Conservation (phyloP, 2,113 vertebrate species). For the Desmodus rotundus region DNA sequence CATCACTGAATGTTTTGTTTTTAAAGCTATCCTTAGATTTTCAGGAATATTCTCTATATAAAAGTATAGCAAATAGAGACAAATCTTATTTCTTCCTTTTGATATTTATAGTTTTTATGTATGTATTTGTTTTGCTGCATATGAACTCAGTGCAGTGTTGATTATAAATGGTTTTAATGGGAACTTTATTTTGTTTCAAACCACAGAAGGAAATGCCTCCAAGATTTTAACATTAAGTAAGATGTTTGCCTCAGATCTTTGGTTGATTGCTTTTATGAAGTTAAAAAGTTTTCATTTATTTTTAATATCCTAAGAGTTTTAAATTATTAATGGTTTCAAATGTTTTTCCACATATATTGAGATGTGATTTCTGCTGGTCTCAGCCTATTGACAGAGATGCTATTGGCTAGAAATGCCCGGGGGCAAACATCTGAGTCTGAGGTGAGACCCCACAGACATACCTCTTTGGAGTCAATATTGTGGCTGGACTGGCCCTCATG, state of each 20-base stretch:
- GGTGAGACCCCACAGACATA: too few relatives aligned
- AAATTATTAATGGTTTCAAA: background rate
- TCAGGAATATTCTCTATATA: background rate
- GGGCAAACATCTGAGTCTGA: too few relatives aligned
- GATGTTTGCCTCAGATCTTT: background rate
- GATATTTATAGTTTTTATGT: background rate
- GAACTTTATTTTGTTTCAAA: background rate
- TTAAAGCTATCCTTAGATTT: background rate
- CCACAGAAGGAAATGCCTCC: background rate
- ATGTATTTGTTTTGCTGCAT: background rate
- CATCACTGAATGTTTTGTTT: constrained; percentile 4
- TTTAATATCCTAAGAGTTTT: background rate
- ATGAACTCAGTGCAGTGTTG: background rate
- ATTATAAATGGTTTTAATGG: background rate
- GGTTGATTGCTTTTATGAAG: background rate
- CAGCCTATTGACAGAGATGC: background rate
- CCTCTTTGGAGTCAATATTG: too few relatives aligned
- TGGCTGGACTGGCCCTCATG: too few relatives aligned
- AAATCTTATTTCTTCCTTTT: background rate
- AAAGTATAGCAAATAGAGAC: background rate
- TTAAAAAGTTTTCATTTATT: background rate
- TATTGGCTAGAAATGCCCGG: too few relatives aligned
- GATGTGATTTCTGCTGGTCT: background rate
- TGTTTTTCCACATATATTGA: background rate
- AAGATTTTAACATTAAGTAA: background rate